Base-by-base conservation (phyloP, 2,888 invertebrate species). In the Parnassius orleans region DNA sequence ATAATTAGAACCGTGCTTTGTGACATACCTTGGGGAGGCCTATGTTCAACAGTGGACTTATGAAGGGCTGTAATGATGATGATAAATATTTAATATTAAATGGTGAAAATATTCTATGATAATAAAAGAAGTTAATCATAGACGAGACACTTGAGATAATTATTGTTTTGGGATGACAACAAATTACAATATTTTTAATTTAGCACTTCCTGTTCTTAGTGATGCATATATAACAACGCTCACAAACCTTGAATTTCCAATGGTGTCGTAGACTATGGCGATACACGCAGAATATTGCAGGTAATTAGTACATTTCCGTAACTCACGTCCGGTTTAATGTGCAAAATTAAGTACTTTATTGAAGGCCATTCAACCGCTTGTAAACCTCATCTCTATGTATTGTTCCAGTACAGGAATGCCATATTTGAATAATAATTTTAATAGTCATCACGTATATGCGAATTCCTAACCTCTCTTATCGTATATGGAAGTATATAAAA, bases 231-330 rank as follows among this genome's bases (percentile, higher is more conserved):
- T 63, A 67, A 61, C 57, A 67, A 57, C 50, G 62, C 62, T 58
- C 53, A 43, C 63, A 53, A 51, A 58, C 10, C 59, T 58, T 63
- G 63, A 63, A 63, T 63, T 42, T 51, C 46, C 58, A 63, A 59
- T 63, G 63, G 63, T 63, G 54, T 63, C 51, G 54, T 54, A 54
- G 52, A 44, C 63, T 51, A 63, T 59, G 55, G 63, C 63, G 63
- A 63, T 63, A 63, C 63, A 59, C 19, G 59, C 63, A 63, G 63
- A 63, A 63, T 63, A 78, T 77, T 74, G 75, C 59, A 58, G 19
- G 55, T 78, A 79, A 80, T 78, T 79, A 75, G 75, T 75, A 75
- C 69, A 76, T 77, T 82, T 83, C 82, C 84, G 81, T 69, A 74
- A 65, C 67, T 69, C 72, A 67, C 66, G 63, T 69, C 63, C 67